A percentile compares a stretch with the other conserved stretches of the same genome.
phyloP scores from a whole-genome alignment of 1,140 invertebrate genomes.

The Druon quercuslanigerum region DNA sequence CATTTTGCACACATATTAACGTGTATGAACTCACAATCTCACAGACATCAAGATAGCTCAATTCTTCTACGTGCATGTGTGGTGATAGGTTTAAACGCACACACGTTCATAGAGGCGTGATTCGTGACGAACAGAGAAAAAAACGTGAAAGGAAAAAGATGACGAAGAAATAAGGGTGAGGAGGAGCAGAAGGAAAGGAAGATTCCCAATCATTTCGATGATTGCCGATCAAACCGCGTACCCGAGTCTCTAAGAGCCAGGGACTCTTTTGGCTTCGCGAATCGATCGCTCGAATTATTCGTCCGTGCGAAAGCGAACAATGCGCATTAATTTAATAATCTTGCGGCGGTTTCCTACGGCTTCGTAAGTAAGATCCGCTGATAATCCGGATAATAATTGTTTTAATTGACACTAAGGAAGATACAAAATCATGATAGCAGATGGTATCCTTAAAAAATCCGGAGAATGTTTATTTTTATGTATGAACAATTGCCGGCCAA shows the following conservation, averaged over 20 bases:
- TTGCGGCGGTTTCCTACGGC: neutral
- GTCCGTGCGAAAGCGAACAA: slow-evolving; percentile 40
- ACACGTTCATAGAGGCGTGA: slow-evolving; percentile 53
- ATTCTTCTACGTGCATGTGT: slow-evolving; percentile 38
- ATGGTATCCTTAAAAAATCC: too few species aligned
- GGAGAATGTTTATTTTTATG: too few species aligned
- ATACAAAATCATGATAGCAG: too few species aligned
- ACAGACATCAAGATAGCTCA: neutral
- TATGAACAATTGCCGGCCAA: too few species aligned
- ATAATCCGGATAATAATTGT: neutral
- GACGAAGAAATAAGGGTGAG: neutral
- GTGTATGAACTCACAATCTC: neutral
- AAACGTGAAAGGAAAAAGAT: neutral
- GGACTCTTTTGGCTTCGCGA: slow-evolving; percentile 38
- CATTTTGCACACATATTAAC: slow-evolving; percentile 8
- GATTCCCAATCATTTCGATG: slow-evolving; percentile 49
- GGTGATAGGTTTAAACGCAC: slow-evolving; percentile 33
- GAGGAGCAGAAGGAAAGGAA: slow-evolving; percentile 33
- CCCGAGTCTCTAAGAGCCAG: slow-evolving; percentile 30
- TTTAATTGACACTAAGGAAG: too few species aligned
- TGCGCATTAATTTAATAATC: slow-evolving; percentile 36
- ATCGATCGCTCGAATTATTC: slow-evolving; percentile 40
- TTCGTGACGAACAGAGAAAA: slow-evolving; percentile 44
- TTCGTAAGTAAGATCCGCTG: neutral
- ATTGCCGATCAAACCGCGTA: slow-evolving; percentile 40